Conservation (phyloP, 2,797 vertebrate genomes). For the Lacerta agilis region DNA sequence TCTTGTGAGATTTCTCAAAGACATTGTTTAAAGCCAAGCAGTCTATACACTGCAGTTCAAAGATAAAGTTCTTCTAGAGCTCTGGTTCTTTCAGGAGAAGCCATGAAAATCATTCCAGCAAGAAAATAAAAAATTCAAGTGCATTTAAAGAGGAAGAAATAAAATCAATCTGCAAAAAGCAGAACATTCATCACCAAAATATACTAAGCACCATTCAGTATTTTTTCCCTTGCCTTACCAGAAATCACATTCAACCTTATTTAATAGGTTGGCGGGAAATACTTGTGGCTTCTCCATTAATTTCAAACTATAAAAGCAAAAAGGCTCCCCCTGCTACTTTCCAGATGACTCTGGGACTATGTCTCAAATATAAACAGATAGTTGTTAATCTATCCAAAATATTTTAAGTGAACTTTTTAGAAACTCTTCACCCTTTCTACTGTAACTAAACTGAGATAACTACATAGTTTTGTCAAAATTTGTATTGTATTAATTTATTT, state of each 20-base stretch:
- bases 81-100: slow-evolving; percentile 19
- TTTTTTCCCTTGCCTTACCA: neutral
- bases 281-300: neutral
- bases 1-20: slow-evolving; percentile 25
- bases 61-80: slow-evolving; percentile 22
- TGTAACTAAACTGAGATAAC: too few relatives aligned
- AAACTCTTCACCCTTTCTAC: too few relatives aligned
- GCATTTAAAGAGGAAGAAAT: neutral
- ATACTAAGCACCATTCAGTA: neutral
- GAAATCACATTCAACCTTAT: neutral
- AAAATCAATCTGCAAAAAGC: neutral
- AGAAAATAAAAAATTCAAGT: neutral
- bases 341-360: neutral
- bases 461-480: too few relatives aligned
- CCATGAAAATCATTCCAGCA: neutral
- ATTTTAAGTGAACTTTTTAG: too few relatives aligned
- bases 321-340: neutral
- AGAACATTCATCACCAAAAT: neutral
- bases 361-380: too few relatives aligned
- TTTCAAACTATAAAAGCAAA: neutral
- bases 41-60: neutral
- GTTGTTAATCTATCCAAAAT: too few relatives aligned
- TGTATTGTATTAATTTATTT: too few relatives aligned
- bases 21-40: slow-evolving; percentile 6
- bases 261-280: neutral